Evolutionary conservation across 2,888 invertebrate genomes (phyloP), one percentile per base, ranked within the genome.

Genomic region (Cataglyphis altisquamis): DNA sequence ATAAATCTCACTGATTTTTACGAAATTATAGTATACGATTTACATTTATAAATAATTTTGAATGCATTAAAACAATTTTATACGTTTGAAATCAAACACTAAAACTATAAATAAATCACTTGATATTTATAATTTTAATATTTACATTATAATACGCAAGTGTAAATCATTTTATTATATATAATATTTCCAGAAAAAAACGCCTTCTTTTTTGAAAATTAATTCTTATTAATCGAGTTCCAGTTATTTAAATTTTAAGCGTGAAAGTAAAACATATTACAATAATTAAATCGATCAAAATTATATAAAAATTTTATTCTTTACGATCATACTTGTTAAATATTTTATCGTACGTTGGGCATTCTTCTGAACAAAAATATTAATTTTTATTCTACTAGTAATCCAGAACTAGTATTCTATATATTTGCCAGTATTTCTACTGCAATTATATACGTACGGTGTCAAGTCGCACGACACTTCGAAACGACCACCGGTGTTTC

Each of bases 401-500:
- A 48, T 48, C n/a, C 8, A 48, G 8, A 48, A 48, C 18, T 48
- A 6, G 18, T n/a, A 48, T 0, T 2, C 8, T 48, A 48, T 48
- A 48, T 48, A 48, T 48, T 48, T 48, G 8, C 48, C n/a, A 48
- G 18, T 48, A n/a, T 48, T 18, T 48, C 1, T n/a, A n/a, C 6
- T n/a, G 8, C n/a, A 15, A 1, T 25, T 78, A 60, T 45, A 15
- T 41, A 41, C 41, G 67, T 15, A 29, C 29, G 29, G 36, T 41
- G 70, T 80, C 72, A n/a, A 48, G 82, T 62, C 57, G 55, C n/a
- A 25, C 68, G 52, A 64, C 36, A 73, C 68, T 74, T 82, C 78
- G 66, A 39, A 18, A 73, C 77, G 82, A 77, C 83, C 86, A 77
- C 52, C 60, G 83, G 81, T 84, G 70, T 90, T 90, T 90, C 88